A percentile compares a stretch with the other conserved stretches of the same genome.
Conservation (phyloP, 2,113 vertebrate genomes). For the Trematomus loennbergii region DNA sequence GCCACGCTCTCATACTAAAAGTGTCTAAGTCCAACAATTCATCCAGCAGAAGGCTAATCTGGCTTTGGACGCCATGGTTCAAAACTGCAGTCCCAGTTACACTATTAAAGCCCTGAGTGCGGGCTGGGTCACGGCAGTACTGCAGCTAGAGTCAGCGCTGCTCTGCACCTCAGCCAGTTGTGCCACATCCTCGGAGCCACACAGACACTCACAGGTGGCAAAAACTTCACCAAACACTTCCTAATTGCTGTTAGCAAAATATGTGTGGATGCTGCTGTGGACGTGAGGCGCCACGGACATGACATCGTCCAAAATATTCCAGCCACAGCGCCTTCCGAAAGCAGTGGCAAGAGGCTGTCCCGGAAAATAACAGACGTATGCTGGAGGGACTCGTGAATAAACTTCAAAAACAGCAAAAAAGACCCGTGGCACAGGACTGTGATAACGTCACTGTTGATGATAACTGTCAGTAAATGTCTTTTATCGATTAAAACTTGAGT, state of each 20-base stretch:
- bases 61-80: conserved; percentile 1
- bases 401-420: background rate
- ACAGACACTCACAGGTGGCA: background rate
- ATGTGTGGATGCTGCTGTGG: background rate
- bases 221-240: conserved; percentile 8
- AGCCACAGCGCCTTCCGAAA: conserved; percentile 2
- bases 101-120: background rate
- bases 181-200: conserved; percentile 3
- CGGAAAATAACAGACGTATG: background rate
- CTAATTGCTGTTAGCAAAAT: conserved; percentile 13
- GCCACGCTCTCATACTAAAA: background rate
- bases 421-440: background rate
- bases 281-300: conserved; percentile 20
- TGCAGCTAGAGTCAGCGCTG: background rate
- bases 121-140: background rate
- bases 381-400: background rate
- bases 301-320: conserved; percentile 12
- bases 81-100: background rate
- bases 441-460: background rate
- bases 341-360: conserved; percentile 15
- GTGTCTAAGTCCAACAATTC: background rate
- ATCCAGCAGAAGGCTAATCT: conserved; percentile 1
- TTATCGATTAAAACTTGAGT: background rate
- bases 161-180: conserved; percentile 11
- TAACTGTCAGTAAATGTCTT: background rate